phyloP scores from a whole-genome alignment of 2,888 invertebrate species.

The Amaurobius ferox region DNA sequence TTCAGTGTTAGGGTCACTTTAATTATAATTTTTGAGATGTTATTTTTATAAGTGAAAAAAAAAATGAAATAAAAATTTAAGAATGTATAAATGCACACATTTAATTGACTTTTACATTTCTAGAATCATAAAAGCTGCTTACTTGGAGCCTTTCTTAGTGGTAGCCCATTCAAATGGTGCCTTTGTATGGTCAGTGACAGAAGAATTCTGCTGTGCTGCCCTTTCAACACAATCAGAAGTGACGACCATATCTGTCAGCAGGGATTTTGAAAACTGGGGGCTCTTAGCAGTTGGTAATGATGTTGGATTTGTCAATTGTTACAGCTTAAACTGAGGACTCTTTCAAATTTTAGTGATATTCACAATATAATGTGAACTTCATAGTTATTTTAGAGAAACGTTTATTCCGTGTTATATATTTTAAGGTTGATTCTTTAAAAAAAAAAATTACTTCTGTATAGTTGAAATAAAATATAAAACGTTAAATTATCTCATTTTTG shows the following conservation, averaged over 20 bases:
- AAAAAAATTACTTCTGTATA: no score
- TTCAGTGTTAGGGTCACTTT: no score
- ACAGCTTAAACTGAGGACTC: conserved; percentile 24
- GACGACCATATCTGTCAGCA: conserved; percentile 15
- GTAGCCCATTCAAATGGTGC: conserved; percentile 15
- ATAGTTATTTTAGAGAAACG: not conserved
- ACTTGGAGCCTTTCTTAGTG: conserved; percentile 43
- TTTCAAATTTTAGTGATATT: no score
- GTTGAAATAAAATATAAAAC: no score
- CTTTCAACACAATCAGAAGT: not conserved
- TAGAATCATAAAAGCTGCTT: conserved; percentile 29
- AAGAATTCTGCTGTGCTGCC: conserved; percentile 53
- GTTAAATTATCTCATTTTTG: no score
- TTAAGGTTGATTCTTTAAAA: no score
- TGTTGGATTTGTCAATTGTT: conserved; percentile 39
- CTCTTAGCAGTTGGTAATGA: conserved; percentile 24
- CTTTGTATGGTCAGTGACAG: conserved; percentile 37
- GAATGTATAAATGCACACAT: not conserved
- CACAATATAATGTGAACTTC: no score
- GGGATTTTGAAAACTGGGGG: not conserved
- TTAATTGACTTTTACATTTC: not conserved
- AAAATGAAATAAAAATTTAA: no score
- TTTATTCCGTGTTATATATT: not conserved
- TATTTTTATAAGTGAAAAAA: no score
- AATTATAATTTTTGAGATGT: no score